Percentiles rank a stretch among this genome's conserved stretches.
Conservation (phyloP, 2,113 vertebrate genomes). For the Microtus ochrogaster region DNA sequence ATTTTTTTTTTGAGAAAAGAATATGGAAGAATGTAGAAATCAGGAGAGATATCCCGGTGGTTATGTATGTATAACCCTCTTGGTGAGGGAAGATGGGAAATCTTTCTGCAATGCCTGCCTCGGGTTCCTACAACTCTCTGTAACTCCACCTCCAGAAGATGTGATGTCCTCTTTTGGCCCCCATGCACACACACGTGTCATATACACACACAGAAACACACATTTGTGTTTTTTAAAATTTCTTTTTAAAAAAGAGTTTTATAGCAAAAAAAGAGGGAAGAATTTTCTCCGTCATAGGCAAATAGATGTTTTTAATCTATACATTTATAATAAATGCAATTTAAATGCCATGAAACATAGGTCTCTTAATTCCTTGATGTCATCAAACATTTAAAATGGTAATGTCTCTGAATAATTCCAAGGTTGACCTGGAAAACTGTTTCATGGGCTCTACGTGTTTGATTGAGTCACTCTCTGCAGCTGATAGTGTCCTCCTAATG, state of each 20-base stretch:
- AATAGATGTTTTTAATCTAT: neutral
- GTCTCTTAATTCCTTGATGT: neutral
- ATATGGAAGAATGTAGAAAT: neutral
- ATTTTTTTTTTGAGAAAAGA: neutral
- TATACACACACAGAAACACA: neutral
- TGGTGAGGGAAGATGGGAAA: neutral
- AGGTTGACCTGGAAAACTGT: neutral
- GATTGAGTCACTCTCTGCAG: neutral
- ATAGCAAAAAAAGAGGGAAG: neutral
- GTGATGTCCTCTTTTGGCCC: neutral
- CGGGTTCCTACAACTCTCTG: neutral
- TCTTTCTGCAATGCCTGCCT: neutral
- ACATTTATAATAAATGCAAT: neutral
- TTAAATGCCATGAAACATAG: neutral
- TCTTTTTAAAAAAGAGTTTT: neutral
- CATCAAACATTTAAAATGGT: conserved; percentile 41
- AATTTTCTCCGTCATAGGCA: neutral
- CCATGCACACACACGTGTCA: neutral
- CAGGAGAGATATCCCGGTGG: neutral
- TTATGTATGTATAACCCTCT: neutral
- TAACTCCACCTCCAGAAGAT: neutral
- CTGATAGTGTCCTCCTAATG: accelerated
- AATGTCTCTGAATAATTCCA: conserved; percentile 1
- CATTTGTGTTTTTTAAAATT: neutral
- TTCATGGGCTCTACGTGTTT: neutral